Percentiles rank a stretch among this genome's conserved stretches.
Conservation (phyloP, 2,113 vertebrate genomes). For the Papio anubis region DNA sequence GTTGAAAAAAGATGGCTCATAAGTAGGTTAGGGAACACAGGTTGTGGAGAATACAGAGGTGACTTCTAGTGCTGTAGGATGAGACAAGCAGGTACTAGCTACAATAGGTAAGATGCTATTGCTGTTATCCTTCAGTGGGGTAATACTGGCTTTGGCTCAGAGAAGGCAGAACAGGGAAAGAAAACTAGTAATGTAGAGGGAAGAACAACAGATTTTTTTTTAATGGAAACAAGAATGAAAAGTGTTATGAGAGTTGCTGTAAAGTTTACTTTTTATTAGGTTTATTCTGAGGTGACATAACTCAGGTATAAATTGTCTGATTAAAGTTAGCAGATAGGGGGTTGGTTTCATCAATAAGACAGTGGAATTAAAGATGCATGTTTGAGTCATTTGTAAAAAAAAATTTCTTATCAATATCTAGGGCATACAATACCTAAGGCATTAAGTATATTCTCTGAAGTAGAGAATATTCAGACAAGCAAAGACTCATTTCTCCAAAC, state of each 20-base stretch:
- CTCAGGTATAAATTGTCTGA: not conserved
- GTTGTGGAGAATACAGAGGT: not conserved
- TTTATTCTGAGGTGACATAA: not conserved
- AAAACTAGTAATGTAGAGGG: not conserved
- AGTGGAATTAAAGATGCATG: not conserved
- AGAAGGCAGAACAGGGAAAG: not conserved
- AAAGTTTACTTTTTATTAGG: constrained; percentile 12
- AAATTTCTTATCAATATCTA: not conserved
- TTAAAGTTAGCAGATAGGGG: not conserved
- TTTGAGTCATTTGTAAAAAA: not conserved
- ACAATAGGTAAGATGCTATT: not conserved
- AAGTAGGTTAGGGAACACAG: too few relatives aligned
- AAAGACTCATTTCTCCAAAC: not conserved
- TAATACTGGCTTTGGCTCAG: not conserved
- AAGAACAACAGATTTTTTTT: not conserved
- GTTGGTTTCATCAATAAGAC: constrained; percentile 5
- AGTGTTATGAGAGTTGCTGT: not conserved
- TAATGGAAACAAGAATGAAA: not conserved
- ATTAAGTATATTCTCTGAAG: not conserved
- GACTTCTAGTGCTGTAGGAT: not conserved
- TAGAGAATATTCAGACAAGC: not conserved
- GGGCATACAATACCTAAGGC: not conserved
- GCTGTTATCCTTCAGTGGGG: not conserved
- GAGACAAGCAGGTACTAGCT: not conserved
- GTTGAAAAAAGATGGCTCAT: not conserved